Conservation (phyloP, 2,113 vertebrate genomes). For the Mobula birostris region DNA sequence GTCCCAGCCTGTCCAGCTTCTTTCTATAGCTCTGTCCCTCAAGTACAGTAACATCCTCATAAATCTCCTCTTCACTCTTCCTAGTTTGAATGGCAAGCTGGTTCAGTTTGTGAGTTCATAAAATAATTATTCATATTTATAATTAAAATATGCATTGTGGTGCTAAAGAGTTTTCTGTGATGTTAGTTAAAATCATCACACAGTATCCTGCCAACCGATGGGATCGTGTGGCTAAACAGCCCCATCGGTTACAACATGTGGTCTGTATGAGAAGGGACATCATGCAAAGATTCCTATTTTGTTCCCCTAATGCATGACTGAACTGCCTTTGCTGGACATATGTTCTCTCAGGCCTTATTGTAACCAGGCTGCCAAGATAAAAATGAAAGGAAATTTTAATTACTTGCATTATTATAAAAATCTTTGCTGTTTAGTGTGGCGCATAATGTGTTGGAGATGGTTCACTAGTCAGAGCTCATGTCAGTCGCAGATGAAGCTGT, state of each 20-base stretch:
- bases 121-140: neutral
- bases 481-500: constrained; percentile 25
- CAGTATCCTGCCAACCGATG: constrained; percentile 44
- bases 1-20: too few species aligned
- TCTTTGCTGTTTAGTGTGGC: constrained; percentile 1
- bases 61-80: too few species aligned
- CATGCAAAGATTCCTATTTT: constrained; percentile 36
- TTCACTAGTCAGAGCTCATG: constrained; percentile 7
- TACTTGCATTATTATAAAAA: neutral
- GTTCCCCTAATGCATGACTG: constrained; percentile 36
- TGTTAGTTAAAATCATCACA: neutral
- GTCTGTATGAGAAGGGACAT: neutral
- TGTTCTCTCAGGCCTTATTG: constrained; percentile 44
- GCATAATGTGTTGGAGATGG: neutral
- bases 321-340: constrained; percentile 44
- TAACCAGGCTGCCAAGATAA: constrained; percentile 23
- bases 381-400: constrained; percentile 33
- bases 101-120: too few species aligned
- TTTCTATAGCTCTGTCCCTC: too few species aligned
- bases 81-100: neutral
- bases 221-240: constrained; percentile 39
- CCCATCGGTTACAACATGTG: constrained; percentile 46
- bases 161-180: neutral
- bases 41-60: too few species aligned
- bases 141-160: neutral